Evolutionary conservation across 2,888 invertebrate genomes (phyloP).

Genomic region (Campoplex nolae): DNA sequence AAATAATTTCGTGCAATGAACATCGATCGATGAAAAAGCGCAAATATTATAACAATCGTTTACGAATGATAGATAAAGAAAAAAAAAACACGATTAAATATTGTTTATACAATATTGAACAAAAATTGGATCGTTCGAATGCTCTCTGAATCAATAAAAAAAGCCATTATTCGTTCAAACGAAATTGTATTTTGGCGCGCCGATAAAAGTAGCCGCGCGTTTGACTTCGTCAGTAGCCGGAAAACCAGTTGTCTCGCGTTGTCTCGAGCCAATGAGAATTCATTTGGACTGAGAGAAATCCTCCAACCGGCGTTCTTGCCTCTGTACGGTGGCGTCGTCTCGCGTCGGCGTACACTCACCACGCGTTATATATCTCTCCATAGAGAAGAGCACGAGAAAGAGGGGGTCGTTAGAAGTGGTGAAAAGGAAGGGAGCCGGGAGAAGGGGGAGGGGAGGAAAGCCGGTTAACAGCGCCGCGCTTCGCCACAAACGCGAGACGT

Average conservation of each 20-base stretch:
- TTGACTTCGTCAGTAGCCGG: conserved; percentile 64
- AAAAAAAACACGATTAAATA: no score
- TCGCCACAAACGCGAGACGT: conserved; percentile 71
- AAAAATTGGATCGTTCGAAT: not conserved
- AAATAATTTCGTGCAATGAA: no score
- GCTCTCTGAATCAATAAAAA: not conserved
- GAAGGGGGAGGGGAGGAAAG: conserved; percentile 16
- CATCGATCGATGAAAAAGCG: no score
- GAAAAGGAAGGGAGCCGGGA: not conserved
- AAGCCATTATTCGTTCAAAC: conserved; percentile 7
- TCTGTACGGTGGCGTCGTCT: conserved; percentile 64
- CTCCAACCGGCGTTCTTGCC: conserved; percentile 49
- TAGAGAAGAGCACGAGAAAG: not conserved
- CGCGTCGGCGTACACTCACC: conserved; percentile 68
- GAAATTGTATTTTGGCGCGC: conserved; percentile 9
- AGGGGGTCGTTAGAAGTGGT: conserved; percentile 38
- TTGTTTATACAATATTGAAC: no score
- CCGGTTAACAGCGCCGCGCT: conserved; percentile 72
- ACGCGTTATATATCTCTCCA: conserved; percentile 10
- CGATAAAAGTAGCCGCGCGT: not conserved
- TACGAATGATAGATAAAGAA: no score
- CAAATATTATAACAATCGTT: no score
- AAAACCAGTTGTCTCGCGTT: conserved; percentile 24
- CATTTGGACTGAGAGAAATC: not conserved
- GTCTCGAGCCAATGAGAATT: conserved; percentile 58